These are phyloP conservation scores for Panagrolaimus sp. DNA, from an alignment of 1,140 invertebrate species.

Conservation along the genomic window DNA sequence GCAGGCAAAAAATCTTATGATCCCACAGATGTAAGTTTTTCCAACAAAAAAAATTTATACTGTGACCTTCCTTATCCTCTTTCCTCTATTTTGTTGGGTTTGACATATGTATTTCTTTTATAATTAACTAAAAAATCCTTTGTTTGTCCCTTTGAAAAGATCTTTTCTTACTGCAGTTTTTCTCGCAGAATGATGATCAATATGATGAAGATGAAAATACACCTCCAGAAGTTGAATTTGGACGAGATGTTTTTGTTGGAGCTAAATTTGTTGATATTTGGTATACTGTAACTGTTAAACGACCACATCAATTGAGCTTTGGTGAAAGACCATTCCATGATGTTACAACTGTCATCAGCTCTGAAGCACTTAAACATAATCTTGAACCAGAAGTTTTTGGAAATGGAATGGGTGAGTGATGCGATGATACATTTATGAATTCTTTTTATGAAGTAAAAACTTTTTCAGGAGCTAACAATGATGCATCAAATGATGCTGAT, in stretches of 20 bases:
- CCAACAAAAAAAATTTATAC: slow-evolving; percentile 1
- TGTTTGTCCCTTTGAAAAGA: no score
- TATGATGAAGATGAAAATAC: not conserved
- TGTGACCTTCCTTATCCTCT: not conserved
- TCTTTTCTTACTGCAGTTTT: slow-evolving; percentile 9
- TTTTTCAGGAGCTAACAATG: no score
- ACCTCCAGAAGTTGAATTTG: not conserved
- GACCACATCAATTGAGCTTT: not conserved
- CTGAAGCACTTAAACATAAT: not conserved
- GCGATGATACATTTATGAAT: no score
- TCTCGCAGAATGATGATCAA: not conserved
- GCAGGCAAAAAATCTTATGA: not conserved
- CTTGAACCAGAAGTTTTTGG: no score
- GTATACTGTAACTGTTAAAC: not conserved
- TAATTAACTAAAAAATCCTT: not conserved
- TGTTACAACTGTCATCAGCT: not conserved
- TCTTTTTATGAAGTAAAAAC: no score
- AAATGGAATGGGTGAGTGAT: no score
- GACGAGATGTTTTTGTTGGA: not conserved
- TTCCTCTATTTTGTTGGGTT: not conserved
- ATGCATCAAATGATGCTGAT: no score
- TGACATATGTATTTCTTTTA: not conserved
- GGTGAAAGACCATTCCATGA: not conserved
- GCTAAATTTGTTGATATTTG: not conserved
- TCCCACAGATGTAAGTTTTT: slow-evolving; percentile 9